These are phyloP conservation scores for Ganaspis sp. DNA, from an alignment of 1,140 invertebrate genomes.

Conservation along the genomic window DNA sequence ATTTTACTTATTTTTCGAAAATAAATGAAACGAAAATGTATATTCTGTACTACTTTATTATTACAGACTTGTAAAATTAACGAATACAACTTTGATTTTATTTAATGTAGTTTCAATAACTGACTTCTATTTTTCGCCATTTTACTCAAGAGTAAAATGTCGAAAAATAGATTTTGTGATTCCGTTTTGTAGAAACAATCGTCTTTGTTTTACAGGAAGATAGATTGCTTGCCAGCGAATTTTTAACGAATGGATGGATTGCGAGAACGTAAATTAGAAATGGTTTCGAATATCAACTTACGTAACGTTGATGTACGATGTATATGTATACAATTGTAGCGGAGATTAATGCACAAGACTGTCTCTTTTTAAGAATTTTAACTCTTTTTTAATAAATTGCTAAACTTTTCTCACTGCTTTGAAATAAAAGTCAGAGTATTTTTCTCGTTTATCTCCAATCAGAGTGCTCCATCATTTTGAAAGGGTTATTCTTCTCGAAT, in stretches of 20 bases:
- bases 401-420: neutral
- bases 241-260: constrained; percentile 35
- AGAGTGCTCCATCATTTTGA: neutral
- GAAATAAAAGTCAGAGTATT: neutral
- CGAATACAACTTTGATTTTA: no score
- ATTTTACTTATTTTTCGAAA: no score
- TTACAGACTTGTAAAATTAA: no score
- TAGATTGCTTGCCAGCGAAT: constrained; percentile 19
- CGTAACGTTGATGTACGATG: constrained; percentile 46
- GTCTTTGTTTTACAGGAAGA: constrained; percentile 17
- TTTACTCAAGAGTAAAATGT: no score
- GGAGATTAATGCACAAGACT: neutral
- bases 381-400: neutral
- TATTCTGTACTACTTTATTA: no score
- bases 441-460: neutral
- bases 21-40: no score
- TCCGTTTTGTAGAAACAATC: neutral
- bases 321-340: neutral
- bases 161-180: no score
- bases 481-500: neutral
- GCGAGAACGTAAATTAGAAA: constrained; percentile 48
- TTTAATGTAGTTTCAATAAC: no score
- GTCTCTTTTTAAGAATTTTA: neutral
- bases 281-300: constrained; percentile 45
- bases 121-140: neutral